phyloP scores from a whole-genome alignment of 2,888 invertebrate species.

The Nesidiocoris tenuis region DNA sequence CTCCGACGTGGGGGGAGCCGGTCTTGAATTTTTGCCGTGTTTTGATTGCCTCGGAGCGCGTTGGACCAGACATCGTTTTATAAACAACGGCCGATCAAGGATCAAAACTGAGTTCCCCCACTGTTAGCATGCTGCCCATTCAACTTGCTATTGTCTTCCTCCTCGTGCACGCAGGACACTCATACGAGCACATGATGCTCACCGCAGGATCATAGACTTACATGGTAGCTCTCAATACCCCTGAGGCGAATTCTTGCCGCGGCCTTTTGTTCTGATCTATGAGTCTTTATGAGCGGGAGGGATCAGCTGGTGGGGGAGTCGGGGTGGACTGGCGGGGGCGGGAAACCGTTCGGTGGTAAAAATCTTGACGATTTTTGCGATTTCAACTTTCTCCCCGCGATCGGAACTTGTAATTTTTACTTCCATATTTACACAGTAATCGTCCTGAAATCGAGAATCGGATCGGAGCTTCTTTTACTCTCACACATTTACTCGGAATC shows the following conservation, averaged over 20 bases:
- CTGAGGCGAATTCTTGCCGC: slow-evolving; percentile 7
- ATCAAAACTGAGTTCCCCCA: too few species aligned
- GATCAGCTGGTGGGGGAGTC: neutral
- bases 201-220: too few species aligned
- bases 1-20: too few species aligned
- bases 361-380: too few species aligned
- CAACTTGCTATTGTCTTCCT: neutral
- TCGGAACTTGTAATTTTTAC: too few species aligned
- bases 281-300: neutral
- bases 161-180: neutral
- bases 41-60: slow-evolving; percentile 38
- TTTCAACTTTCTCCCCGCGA: too few species aligned
- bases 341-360: neutral
- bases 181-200: neutral
- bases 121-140: too few species aligned
- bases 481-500: too few species aligned
- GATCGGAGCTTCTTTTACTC: too few species aligned
- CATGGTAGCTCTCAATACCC: neutral
- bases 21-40: slow-evolving; percentile 26
- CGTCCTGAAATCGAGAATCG: too few species aligned
- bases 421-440: too few species aligned
- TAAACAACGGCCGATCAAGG: slow-evolving; percentile 25
- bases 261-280: slow-evolving; percentile 19
- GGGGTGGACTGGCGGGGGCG: neutral
- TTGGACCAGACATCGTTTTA: slow-evolving; percentile 30